phyloP scores from a whole-genome alignment of 2,888 invertebrate species.

The Hipparchia sbordonii region DNA sequence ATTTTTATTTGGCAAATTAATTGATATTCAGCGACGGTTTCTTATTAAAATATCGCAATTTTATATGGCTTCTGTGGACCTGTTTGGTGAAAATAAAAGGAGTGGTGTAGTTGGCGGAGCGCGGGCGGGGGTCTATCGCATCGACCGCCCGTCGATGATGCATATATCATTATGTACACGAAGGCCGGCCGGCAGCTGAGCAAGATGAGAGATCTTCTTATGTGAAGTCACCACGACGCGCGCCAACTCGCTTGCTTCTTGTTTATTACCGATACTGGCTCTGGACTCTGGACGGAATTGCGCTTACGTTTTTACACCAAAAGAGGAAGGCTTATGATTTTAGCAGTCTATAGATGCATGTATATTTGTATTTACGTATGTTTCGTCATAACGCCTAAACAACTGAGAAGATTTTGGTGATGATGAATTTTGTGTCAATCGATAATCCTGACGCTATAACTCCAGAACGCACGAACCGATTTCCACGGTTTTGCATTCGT shows the following conservation, averaged over 20 bases:
- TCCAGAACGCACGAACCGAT: too few species aligned
- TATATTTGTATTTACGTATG: too few species aligned
- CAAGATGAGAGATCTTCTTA: slow-evolving; percentile 66
- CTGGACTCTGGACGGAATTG: slow-evolving; percentile 11
- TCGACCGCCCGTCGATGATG: slow-evolving; percentile 45
- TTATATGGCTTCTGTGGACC: slow-evolving; percentile 67
- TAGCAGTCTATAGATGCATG: too few species aligned
- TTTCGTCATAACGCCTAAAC: too few species aligned
- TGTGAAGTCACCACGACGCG: slow-evolving; percentile 53
- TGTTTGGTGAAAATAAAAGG: slow-evolving; percentile 63
- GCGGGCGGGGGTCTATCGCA: slow-evolving; percentile 46
- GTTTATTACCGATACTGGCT: slow-evolving; percentile 43
- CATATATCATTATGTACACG: slow-evolving; percentile 62
- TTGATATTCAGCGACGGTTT: slow-evolving; percentile 66
- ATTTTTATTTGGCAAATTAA: slow-evolving; percentile 64
- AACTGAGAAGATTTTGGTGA: too few species aligned
- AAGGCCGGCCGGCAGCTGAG: slow-evolving; percentile 51
- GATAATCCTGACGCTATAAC: too few species aligned
- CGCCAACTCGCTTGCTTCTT: slow-evolving; percentile 45
- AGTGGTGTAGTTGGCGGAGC: slow-evolving; percentile 46
- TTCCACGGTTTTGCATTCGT: too few species aligned
- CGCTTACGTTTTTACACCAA: neutral
- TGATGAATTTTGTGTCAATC: too few species aligned
- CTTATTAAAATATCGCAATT: slow-evolving; percentile 75
- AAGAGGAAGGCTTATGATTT: too few species aligned